Base-by-base conservation (phyloP, 2,888 invertebrate species). In the Pachycephus smyrnensis region DNA sequence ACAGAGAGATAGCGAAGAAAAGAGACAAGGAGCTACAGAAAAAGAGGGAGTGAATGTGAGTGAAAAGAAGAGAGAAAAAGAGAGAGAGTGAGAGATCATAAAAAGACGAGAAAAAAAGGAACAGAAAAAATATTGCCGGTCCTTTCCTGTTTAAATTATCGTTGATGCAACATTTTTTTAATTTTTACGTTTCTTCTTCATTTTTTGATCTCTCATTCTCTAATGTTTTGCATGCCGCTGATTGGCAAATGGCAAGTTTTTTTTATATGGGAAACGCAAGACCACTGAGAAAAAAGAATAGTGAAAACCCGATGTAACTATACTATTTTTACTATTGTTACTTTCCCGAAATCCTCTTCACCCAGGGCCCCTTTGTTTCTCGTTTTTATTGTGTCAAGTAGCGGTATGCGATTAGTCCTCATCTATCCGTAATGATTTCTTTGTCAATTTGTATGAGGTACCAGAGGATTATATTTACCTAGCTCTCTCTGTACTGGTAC, bases 401-500 rank as follows among this genome's bases (percentile, higher is more conserved):
- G 69, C 69, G 30, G 69, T 69, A 31, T 1, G n/a, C 69, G n/a
- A 69, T 69, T 12, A 37, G 12, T 37, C 37, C 11, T 9, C 69
- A 12, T 31, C 30, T 69, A 69, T 69, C 12, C 69, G 30, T 30
- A 9, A 69, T n/a, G n/a, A 69, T 9, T 69, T 69, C 31, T n/a
- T 69, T 69, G 69, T 69, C 30, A 69, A 69, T 31, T n/a, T 69
- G 69, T 69, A 69, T 31, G 76, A 74, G 73, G 75, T 80, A 81
- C 80, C 82, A 79, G 78, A 15, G 80, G 81, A 84, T 81, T 82
- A 84, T 80, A 80, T 81, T 83, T 83, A 83, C 78, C 82, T 82
- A 82, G 78, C 37, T 37, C 37, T 37, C 37, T 73, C 32, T 80
- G 79, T 76, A 31, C 69, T 69, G 69, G 31, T 69, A 69, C 69